Base-by-base conservation (phyloP, 2,113 vertebrate genomes). In the Mionectes macconnelli region DNA sequence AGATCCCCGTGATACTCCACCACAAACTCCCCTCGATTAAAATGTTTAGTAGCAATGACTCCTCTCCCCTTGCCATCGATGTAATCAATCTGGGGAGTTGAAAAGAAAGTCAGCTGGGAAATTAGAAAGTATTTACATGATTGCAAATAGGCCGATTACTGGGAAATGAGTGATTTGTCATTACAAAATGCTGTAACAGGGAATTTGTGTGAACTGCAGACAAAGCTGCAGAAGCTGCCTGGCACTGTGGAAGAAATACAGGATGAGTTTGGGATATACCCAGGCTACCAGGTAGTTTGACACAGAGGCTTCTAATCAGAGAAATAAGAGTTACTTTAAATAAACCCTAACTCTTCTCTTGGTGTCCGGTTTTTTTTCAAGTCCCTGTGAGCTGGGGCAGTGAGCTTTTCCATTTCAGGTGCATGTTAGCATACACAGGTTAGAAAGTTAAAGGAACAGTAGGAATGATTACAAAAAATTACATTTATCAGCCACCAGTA, bases 1-100 rank as follows among this genome's bases (percentile, higher is more conserved):
- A 99, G 99, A 97, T 99, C 99, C 25, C 99, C 99, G 0, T 99
- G 98, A 97, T 99, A 99, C 35, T 99, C 99, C 55, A 99, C 99
- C 89, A 99, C 99, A 77, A 99, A 99, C 91, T 99, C 98, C 8
- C 99, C 99, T 94, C 99, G 98, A 86, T 98, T 98, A 97, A 99
- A 99, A 87, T 97, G 96, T 47, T 98, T 98, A 24, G 99, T 98
- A 88, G 99, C 98, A 8, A 99, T 99, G 75, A 99, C 68, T 3
- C 99, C 99, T 96, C 99, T 97, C 90, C 99, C 99, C 97, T 99
- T 99, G 60, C 99, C 99, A 8, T 99, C 98, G 0, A 99, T 99
- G 92, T 98, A 94, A 97, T 98, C 98, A 20, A 99, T 98, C 99
- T 99, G 97, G 84, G 5, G 77, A 96, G 72, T 89, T 67, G 68